These are phyloP conservation scores for Phalacrocorax brasilianus DNA, from an alignment of 2,113 vertebrate species.

Conservation along the genomic window DNA sequence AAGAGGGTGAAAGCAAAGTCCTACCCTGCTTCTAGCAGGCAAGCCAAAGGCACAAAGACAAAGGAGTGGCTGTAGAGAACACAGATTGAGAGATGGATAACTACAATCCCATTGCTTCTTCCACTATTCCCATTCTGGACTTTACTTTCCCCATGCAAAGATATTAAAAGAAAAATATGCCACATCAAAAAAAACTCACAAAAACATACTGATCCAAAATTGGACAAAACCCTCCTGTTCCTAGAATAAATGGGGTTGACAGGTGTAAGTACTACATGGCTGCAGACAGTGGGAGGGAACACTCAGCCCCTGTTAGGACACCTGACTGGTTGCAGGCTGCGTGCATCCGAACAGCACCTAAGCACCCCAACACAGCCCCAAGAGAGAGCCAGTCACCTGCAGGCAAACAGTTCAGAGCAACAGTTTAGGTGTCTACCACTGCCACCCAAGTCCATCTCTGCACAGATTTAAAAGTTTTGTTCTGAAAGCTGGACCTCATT, in stretches of 20 bases:
- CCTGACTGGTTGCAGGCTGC: not conserved
- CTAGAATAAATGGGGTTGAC: not conserved
- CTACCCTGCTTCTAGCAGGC: not conserved
- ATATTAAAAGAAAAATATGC: not conserved
- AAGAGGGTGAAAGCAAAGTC: not conserved
- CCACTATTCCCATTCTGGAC: not conserved
- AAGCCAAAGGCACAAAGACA: not conserved
- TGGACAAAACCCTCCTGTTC: not conserved
- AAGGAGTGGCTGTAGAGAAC: not conserved
- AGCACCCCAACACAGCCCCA: not conserved
- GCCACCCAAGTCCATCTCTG: not conserved
- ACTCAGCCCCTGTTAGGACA: not conserved
- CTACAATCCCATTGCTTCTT: not conserved
- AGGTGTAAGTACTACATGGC: not conserved
- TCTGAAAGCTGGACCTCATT: slow-evolving; percentile 17
- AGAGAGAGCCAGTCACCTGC: not conserved
- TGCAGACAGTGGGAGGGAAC: not conserved
- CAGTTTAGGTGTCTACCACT: not conserved
- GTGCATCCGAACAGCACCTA: not conserved
- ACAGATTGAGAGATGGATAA: not conserved
- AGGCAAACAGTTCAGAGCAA: not conserved
- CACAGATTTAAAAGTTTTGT: not conserved
- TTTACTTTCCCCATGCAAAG: not conserved
- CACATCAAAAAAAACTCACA: not conserved
- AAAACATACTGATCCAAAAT: not conserved